These are phyloP conservation scores for Drepana falcataria DNA, from an alignment of 2,888 invertebrate genomes.

Conservation along the genomic window DNA sequence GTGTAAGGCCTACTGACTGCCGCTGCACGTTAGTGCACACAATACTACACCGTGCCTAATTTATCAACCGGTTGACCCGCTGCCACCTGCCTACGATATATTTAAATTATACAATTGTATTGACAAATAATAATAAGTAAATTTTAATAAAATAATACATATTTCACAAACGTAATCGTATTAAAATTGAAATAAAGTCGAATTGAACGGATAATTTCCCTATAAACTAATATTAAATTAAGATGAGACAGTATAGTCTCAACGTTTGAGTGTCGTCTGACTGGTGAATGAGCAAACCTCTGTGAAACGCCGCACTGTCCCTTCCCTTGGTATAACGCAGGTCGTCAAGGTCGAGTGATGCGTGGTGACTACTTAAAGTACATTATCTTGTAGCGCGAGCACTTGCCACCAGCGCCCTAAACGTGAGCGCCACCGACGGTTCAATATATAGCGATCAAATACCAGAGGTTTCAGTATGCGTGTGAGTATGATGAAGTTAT, in stretches of 20 bases:
- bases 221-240: background rate
- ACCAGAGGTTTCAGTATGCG: no score
- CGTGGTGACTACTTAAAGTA: background rate
- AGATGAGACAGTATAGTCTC: background rate
- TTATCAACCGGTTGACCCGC: background rate
- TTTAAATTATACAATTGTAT: background rate
- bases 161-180: conserved; percentile 14
- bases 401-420: no score
- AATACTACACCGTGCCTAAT: background rate
- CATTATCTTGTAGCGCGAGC: no score
- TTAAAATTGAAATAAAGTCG: conserved; percentile 16
- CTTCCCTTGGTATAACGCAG: no score
- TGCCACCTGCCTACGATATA: background rate
- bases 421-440: no score
- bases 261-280: background rate
- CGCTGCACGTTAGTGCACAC: no score
- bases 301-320: background rate
- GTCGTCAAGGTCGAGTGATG: no score
- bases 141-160: conserved; percentile 15
- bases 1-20: no score
- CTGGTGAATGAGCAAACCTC: background rate
- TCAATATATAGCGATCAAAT: no score
- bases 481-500: no score
- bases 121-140: conserved; percentile 3
- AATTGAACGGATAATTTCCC: conserved; percentile 14